Conservation (phyloP, 2,888 invertebrate species). For the Mythimna ferrago region DNA sequence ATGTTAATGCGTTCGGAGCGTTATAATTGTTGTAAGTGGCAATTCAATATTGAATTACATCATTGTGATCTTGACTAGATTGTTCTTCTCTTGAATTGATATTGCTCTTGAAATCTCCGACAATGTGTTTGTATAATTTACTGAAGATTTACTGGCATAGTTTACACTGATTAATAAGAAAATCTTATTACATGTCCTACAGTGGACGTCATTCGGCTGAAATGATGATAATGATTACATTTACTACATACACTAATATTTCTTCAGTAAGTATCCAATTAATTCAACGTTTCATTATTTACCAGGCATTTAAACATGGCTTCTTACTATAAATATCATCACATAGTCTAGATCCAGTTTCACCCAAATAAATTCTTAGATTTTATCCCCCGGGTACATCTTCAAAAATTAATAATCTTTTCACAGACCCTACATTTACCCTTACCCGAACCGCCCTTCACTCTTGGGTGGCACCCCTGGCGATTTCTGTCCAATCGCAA, state of each 20-base stretch:
- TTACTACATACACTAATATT: neutral
- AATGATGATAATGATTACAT: too few relatives aligned
- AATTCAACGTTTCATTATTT: neutral
- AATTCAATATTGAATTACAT: slow-evolving; percentile 13
- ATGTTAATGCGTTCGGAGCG: slow-evolving; percentile 15
- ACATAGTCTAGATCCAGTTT: slow-evolving; percentile 46
- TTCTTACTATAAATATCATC: slow-evolving; percentile 13
- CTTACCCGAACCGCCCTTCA: slow-evolving; percentile 73
- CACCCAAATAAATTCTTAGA: slow-evolving; percentile 41
- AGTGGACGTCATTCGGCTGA: too few relatives aligned
- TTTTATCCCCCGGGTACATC: slow-evolving; percentile 38
- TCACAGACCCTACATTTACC: slow-evolving; percentile 45
- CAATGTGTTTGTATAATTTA: neutral
- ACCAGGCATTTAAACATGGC: slow-evolving; percentile 3
- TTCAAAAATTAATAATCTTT: slow-evolving; percentile 64
- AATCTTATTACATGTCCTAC: too few relatives aligned
- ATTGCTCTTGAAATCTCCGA: neutral
- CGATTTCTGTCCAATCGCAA: slow-evolving; percentile 77
- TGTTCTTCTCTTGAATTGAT: neutral
- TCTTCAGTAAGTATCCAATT: neutral
- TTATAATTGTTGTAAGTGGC: slow-evolving; percentile 35
- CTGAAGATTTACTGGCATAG: neutral
- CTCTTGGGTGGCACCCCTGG: slow-evolving; percentile 77
- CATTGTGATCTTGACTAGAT: slow-evolving; percentile 1
- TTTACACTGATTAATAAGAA: neutral